These are phyloP conservation scores for Catharus minimus DNA, from an alignment of 2,113 vertebrate genomes.

Conservation along the genomic window DNA sequence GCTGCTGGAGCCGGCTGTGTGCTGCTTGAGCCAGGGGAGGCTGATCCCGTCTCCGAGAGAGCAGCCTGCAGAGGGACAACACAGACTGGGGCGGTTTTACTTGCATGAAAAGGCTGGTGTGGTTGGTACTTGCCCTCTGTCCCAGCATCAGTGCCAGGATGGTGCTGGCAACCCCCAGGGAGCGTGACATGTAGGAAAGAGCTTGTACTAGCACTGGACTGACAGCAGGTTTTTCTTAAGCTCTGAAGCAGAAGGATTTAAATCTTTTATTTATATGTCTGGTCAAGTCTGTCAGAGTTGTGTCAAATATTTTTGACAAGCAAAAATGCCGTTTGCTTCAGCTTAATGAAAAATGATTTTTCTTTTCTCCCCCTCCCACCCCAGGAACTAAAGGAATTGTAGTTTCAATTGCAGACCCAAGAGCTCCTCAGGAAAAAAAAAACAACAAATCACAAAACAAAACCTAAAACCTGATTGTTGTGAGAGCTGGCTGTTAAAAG, in stretches of 20 bases:
- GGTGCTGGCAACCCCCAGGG: neutral
- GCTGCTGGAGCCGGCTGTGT: neutral
- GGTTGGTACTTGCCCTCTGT: neutral
- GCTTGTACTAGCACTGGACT: neutral
- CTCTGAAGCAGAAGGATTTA: constrained; percentile 15
- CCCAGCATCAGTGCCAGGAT: neutral
- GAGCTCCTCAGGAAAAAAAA: neutral
- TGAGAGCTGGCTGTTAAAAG: constrained; percentile 1
- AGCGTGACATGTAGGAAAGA: neutral
- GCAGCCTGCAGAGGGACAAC: accelerated
- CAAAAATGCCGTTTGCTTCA: constrained; percentile 52
- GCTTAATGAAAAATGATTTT: constrained; percentile 43
- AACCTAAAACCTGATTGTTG: neutral
- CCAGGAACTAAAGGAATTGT: neutral
- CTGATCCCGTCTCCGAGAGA: accelerated
- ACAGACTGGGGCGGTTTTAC: neutral
- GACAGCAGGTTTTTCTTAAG: neutral
- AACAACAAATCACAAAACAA: neutral
- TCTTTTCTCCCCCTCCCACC: neutral
- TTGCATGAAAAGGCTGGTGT: neutral
- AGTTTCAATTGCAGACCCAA: constrained; percentile 14
- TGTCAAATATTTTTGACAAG: constrained; percentile 52
- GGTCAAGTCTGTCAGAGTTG: constrained; percentile 19
- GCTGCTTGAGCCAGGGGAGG: neutral
- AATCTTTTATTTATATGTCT: constrained; percentile 48